Evolutionary conservation across 2,113 vertebrate species (phyloP).

Genomic region (Tautogolabrus adspersus): DNA sequence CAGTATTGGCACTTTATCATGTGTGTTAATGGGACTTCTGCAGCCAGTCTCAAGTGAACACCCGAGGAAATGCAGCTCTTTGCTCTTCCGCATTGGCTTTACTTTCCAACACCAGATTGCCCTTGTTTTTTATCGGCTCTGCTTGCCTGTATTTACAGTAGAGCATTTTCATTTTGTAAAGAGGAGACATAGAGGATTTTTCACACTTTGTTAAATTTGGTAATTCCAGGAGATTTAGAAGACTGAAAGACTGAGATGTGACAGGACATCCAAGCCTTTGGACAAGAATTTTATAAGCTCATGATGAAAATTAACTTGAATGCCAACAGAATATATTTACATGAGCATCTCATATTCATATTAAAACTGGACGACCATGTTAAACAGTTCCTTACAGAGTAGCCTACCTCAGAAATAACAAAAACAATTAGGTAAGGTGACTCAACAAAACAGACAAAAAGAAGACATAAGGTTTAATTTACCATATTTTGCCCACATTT

Average conservation of each 20-base stretch:
- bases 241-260: not conserved
- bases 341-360: not conserved
- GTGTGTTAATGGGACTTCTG: no score
- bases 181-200: slow-evolving; percentile 4
- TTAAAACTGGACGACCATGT: not conserved
- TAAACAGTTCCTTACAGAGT: not conserved
- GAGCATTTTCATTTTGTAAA: slow-evolving; percentile 8
- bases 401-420: not conserved
- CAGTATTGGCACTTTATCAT: no score
- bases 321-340: slow-evolving; percentile 5
- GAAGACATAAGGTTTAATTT: no score
- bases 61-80: no score
- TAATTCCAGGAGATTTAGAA: not conserved
- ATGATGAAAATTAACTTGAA: not conserved
- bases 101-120: no score
- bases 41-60: no score
- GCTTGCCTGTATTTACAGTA: slow-evolving; percentile 50
- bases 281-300: not conserved
- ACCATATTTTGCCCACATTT: no score
- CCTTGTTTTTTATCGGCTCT: slow-evolving; percentile 28
- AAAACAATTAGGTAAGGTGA: slow-evolving; percentile 8
- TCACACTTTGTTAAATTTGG: not conserved
- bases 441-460: not conserved
- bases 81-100: no score
- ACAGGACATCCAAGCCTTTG: not conserved